These are phyloP conservation scores for Paramisgurnus dabryanus DNA, from an alignment of 2,113 vertebrate genomes.

Conservation along the genomic window DNA sequence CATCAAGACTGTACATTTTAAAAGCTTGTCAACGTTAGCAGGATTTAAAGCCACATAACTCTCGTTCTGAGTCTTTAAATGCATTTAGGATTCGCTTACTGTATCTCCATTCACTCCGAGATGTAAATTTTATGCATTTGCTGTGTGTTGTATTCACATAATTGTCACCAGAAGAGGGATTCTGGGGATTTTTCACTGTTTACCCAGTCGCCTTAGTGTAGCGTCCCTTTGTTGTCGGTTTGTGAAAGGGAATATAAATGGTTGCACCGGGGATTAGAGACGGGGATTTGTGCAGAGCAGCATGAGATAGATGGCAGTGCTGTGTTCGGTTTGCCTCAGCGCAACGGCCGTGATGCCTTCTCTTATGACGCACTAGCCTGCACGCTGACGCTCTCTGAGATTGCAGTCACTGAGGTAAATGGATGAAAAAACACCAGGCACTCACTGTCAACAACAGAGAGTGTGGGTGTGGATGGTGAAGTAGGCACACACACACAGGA, in stretches of 20 bases:
- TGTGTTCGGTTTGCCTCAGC: slow-evolving; percentile 42
- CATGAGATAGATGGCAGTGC: slow-evolving; percentile 45
- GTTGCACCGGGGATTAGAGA: slow-evolving; percentile 26
- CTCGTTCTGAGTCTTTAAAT: background rate
- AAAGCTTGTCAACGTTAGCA: no score
- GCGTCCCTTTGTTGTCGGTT: slow-evolving; percentile 24
- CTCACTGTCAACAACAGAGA: slow-evolving; percentile 19
- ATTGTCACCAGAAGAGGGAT: slow-evolving; percentile 26
- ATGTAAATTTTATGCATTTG: background rate
- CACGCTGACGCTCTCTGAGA: slow-evolving; percentile 35
- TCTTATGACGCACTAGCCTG: slow-evolving; percentile 42
- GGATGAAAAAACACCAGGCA: slow-evolving; percentile 22
- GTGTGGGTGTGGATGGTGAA: slow-evolving; percentile 5
- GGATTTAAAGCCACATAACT: background rate
- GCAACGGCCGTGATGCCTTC: slow-evolving; percentile 38
- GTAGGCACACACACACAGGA: slow-evolving; percentile 17
- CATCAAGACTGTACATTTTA: no score
- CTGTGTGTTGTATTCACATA: background rate
- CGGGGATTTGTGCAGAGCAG: slow-evolving; percentile 26
- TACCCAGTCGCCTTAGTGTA: slow-evolving; percentile 22
- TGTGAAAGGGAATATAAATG: slow-evolving; percentile 38
- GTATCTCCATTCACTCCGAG: background rate
- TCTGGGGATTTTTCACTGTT: slow-evolving; percentile 34
- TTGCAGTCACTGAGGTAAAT: slow-evolving; percentile 37
- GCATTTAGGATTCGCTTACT: background rate